Conservation (phyloP, 2,888 invertebrate species). For the Candidula unifasciata region DNA sequence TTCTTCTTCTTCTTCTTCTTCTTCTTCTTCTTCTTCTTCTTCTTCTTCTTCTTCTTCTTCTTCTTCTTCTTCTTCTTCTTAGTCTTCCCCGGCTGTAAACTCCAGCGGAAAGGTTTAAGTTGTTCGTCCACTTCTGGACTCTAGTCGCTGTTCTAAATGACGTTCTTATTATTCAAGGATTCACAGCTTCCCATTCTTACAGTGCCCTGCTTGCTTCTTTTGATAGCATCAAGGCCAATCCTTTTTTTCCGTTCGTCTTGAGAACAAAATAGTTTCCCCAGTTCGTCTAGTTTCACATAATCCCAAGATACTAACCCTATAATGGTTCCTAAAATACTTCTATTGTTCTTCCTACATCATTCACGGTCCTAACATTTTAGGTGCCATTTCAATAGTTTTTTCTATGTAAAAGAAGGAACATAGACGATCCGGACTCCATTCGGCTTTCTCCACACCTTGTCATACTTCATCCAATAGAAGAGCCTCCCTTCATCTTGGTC, state of each 20-base stretch:
- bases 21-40: neutral
- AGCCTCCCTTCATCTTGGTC: no score
- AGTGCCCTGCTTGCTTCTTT: no score
- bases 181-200: slow-evolving; percentile 19
- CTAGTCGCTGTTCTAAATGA: neutral
- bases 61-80: slow-evolving; percentile 29
- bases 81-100: neutral
- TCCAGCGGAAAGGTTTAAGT: slow-evolving; percentile 12
- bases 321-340: no score
- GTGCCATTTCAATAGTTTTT: no score
- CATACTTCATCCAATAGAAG: no score
- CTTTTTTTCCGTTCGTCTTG: slow-evolving; percentile 7
- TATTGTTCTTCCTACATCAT: no score
- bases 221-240: neutral
- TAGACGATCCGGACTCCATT: no score
- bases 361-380: neutral
- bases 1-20: slow-evolving; percentile 1
- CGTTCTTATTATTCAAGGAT: slow-evolving; percentile 35
- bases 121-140: no score
- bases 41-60: slow-evolving; percentile 16
- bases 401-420: no score
- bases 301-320: no score
- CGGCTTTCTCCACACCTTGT: no score
- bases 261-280: neutral
- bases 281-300: no score